Conservation (phyloP, 1,140 invertebrate genomes). For the Pomacea maculata region DNA sequence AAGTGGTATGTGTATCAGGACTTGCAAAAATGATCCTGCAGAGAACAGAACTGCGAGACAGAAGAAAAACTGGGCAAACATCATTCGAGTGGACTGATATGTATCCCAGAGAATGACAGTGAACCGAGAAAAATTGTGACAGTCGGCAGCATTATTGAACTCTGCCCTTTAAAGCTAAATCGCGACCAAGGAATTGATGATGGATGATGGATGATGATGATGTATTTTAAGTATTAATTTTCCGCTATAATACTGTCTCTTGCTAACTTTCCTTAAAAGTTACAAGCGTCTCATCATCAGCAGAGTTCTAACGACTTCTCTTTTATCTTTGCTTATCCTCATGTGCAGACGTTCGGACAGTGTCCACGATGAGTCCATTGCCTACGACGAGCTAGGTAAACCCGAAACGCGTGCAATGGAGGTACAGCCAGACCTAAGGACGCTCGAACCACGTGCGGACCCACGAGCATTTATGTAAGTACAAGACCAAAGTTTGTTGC, state of each 20-base stretch:
- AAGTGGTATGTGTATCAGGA: no score
- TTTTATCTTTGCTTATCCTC: not conserved
- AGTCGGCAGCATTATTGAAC: not conserved
- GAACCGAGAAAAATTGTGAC: not conserved
- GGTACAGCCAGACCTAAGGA: constrained; percentile 33
- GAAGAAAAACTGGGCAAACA: not conserved
- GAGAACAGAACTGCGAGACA: not conserved
- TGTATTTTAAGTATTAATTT: not conserved
- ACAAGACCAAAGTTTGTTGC: no score
- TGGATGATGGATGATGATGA: constrained; percentile 18
- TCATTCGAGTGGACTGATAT: not conserved
- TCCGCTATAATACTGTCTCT: not conserved
- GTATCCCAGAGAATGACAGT: not conserved
- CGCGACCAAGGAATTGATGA: not conserved
- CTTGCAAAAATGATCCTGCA: not conserved
- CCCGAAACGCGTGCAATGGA: constrained; percentile 33
- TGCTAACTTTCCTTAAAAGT: no score
- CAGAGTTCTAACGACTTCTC: not conserved
- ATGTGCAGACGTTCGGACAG: constrained; percentile 26
- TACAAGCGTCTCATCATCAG: not conserved
- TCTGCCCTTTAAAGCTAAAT: not conserved
- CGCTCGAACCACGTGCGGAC: constrained; percentile 32
- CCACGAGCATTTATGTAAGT: constrained; percentile 34
- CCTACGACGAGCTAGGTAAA: constrained; percentile 33
- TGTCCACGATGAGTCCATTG: constrained; percentile 26